phyloP scores from a whole-genome alignment of 2,113 vertebrate genomes.

The Sisor rabdophorus region DNA sequence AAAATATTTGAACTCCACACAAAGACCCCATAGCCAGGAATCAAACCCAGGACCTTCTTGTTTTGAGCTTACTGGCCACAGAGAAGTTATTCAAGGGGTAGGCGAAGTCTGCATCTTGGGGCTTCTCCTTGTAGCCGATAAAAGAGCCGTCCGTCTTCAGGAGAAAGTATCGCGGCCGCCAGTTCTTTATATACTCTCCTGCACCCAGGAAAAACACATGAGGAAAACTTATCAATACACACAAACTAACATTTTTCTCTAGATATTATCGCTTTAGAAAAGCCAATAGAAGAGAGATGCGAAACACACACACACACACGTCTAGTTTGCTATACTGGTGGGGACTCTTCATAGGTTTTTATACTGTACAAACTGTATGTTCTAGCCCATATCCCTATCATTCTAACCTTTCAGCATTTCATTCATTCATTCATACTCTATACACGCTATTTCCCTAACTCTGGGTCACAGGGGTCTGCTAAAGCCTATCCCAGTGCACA shows the following conservation, averaged over 20 bases:
- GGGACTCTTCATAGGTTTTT: no score
- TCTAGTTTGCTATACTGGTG: no score
- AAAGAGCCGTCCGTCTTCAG: conserved; percentile 95
- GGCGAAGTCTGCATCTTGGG: conserved; percentile 93
- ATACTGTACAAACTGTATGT: no score
- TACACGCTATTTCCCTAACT: no score
- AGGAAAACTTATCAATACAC: background rate
- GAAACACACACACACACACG: background rate
- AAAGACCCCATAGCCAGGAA: no score
- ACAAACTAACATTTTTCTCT: background rate
- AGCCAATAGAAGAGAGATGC: background rate
- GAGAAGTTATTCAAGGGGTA: conserved; percentile 99
- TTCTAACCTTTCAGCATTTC: no score
- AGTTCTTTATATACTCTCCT: conserved; percentile 99
- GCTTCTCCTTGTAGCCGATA: conserved; percentile 97
- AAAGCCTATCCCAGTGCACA: no score
- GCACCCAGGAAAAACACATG: conserved; percentile 14
- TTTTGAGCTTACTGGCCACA: conserved; percentile 90
- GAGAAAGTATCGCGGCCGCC: conserved; percentile 94
- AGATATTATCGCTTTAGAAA: background rate
- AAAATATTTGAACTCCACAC: no score
- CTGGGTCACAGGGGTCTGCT: no score
- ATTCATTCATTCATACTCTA: no score
- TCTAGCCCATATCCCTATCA: no score
- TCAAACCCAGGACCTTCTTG: no score